phyloP scores from a whole-genome alignment of 2,113 vertebrate species.

The Pica pica region DNA sequence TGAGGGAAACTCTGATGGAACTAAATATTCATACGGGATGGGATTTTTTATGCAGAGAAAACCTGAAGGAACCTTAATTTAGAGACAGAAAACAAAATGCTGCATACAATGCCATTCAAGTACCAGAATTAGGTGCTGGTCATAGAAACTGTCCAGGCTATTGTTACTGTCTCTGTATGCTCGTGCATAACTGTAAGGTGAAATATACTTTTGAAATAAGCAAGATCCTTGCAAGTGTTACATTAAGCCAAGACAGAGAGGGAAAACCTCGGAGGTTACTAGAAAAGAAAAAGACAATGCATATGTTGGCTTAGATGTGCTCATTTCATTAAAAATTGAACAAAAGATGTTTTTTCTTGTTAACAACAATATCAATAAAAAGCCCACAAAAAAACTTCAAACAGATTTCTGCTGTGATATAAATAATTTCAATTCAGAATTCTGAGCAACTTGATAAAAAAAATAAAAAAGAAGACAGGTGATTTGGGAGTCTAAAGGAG shows the following conservation, averaged over 20 bases:
- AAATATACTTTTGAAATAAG: background rate
- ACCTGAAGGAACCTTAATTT: background rate
- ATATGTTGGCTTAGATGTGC: background rate
- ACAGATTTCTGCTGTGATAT: background rate
- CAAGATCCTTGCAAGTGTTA: background rate
- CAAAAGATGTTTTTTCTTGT: background rate
- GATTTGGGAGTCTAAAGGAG: background rate
- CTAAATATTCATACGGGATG: background rate
- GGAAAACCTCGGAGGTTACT: background rate
- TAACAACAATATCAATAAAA: background rate
- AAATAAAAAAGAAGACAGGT: background rate
- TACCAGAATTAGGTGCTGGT: background rate
- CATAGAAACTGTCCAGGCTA: background rate
- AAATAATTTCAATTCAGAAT: background rate
- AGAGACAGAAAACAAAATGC: background rate
- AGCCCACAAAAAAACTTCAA: background rate
- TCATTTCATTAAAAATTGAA: background rate
- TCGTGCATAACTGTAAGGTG: background rate
- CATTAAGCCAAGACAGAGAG: background rate
- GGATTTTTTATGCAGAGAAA: background rate
- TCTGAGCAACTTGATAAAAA: fast-evolving
- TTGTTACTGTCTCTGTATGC: background rate
- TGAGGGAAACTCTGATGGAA: background rate
- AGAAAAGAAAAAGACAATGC: background rate
- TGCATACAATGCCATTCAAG: background rate